Evolutionary conservation across 2,113 vertebrate species (phyloP), one percentile per base, ranked within the genome.

Genomic region (Labeo rohita): DNA sequence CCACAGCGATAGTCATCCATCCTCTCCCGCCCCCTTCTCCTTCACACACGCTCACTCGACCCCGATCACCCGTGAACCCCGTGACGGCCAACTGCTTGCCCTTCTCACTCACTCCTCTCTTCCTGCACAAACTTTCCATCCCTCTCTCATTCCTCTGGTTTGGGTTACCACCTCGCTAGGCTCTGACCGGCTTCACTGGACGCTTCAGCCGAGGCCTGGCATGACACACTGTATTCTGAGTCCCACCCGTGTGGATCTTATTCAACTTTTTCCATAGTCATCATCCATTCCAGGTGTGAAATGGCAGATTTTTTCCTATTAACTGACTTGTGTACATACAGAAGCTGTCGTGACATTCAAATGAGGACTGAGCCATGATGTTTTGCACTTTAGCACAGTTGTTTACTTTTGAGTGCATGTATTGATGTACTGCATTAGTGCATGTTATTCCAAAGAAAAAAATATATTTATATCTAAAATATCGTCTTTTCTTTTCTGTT

Each of bases 81-180:
- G 87, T 90, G 89, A 90, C 79, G 45, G 74, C 52, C 89, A 90
- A 95, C 91, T 94, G 93, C 93, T 90, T 92, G 92, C 92, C 93
- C 92, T 95, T 94, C 92, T 94, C 92, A 93, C 92, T 93, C 94
- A 87, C 85, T 76, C 0, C 87, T 83, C 85, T 68, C 72, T 52
- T 80, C 80, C 66, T 59, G 56, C 23, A 80, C 85, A 87, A 93
- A 94, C 91, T 94, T 94, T 94, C 92, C 91, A 85, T 92, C 87
- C 18, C 87, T 91, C 80, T 66, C 70, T 88, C 87, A 52, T 74
- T 87, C 87, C 39, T 76, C 85, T 39, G 56, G 85, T 86, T 89
- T 63, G 63, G 77, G 86, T 89, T 89, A 89, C 88, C 89, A 76
- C 86, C 81, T 76, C 18, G 23, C 83, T 80, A 43, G 85, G 77